A percentile compares a stretch with the other conserved stretches of the same genome.
Conservation (phyloP, 2,888 invertebrate species). For the Rugalucina vietnamica region DNA sequence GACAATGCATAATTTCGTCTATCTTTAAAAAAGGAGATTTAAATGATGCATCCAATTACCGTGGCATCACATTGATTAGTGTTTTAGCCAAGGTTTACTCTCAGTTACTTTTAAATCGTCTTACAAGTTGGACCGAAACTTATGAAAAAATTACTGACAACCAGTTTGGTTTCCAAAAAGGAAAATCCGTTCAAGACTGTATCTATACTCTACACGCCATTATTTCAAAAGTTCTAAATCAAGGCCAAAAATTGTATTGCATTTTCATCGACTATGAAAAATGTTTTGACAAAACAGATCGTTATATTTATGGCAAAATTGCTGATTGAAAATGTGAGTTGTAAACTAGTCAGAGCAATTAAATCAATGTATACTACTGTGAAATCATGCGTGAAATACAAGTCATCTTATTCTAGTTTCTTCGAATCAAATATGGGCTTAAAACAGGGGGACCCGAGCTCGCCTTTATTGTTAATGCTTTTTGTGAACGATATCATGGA, state of each 20-base stretch:
- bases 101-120: conserved; percentile 12
- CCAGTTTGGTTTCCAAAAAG: conserved; percentile 38
- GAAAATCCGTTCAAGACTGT: conserved; percentile 25
- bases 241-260: conserved; percentile 27
- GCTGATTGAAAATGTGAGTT: conserved; percentile 34
- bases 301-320: conserved; percentile 18
- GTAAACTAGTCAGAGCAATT: conserved; percentile 31
- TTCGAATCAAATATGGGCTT: conserved; percentile 32
- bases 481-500: conserved; percentile 34
- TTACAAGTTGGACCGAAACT: conserved; percentile 20
- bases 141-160: conserved; percentile 24
- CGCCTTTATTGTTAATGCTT: conserved; percentile 17
- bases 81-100: conserved; percentile 39
- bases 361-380: conserved; percentile 34
- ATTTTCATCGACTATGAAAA: conserved; percentile 42
- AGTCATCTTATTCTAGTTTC: conserved; percentile 2
- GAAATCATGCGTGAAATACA: conserved; percentile 32
- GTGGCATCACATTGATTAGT: conserved; percentile 22
- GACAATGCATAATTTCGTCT: conserved; percentile 34
- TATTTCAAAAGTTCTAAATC: conserved; percentile 19
- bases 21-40: conserved; percentile 24
- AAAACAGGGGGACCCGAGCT: conserved; percentile 42
- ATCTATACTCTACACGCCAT: conserved; percentile 34
- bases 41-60: background rate
- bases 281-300: conserved; percentile 33